Conservation (phyloP, 2,888 invertebrate species). For the Coleophora flavipennella region DNA sequence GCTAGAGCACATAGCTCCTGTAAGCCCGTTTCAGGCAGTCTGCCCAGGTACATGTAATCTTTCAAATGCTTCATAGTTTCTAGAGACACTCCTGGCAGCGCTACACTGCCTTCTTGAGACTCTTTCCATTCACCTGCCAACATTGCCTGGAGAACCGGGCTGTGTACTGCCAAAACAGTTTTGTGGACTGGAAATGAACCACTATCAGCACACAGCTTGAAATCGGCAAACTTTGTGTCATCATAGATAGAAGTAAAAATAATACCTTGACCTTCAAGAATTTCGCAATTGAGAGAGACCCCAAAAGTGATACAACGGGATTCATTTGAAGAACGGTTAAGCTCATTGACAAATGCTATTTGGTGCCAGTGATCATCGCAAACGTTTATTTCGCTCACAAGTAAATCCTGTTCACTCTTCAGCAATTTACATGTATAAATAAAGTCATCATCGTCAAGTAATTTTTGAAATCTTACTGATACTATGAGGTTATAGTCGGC, state of each 20-base stretch:
- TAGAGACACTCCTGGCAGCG: neutral
- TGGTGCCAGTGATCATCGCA: too few relatives aligned
- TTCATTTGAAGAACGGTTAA: neutral
- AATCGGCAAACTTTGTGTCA: neutral
- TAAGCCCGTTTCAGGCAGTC: conserved; percentile 1
- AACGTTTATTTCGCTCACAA: too few relatives aligned
- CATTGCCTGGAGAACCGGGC: neutral
- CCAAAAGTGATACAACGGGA: neutral
- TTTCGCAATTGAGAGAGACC: neutral
- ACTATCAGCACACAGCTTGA: neutral
- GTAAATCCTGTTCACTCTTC: too few relatives aligned
- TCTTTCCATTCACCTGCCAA: neutral
- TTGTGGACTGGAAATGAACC: neutral
- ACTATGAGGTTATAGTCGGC: too few relatives aligned
- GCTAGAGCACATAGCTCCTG: neutral
- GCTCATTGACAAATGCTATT: neutral
- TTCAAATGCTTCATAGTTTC: conserved; percentile 1
- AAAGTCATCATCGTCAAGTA: too few relatives aligned
- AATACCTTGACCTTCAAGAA: neutral
- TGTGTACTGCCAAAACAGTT: neutral
- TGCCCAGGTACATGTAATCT: conserved; percentile 1
- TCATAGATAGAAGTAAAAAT: neutral
- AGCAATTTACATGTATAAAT: too few relatives aligned
- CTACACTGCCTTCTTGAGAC: neutral
- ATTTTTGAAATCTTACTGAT: too few relatives aligned